Percentiles rank a stretch among this genome's conserved stretches.
Conservation (phyloP, 2,113 vertebrate species). For the Naja naja region DNA sequence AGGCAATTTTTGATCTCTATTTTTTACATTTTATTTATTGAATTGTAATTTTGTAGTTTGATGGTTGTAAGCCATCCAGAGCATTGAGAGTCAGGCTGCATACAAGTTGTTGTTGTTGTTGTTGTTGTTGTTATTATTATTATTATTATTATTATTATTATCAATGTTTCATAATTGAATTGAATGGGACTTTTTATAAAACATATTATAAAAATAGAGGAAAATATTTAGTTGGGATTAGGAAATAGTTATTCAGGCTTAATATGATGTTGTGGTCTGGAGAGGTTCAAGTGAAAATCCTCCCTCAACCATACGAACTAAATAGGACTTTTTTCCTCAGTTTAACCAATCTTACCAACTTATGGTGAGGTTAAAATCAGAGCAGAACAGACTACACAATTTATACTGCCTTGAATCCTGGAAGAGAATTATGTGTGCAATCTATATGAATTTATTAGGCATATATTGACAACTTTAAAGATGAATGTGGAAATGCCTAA, state of each 20-base stretch:
- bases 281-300: neutral
- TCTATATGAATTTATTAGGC: neutral
- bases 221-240: neutral
- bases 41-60: neutral
- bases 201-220: neutral
- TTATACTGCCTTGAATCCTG: neutral
- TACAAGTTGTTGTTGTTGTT: too few species aligned
- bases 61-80: neutral
- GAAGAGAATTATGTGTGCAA: neutral
- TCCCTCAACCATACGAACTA: neutral
- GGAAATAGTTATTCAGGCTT: neutral
- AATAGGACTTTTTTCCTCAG: neutral
- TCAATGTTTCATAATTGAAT: neutral
- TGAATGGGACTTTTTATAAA: neutral
- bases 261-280: neutral
- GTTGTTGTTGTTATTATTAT: too few species aligned
- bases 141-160: neutral
- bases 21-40: neutral
- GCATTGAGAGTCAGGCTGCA: neutral
- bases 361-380: neutral
- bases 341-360: neutral
- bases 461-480: neutral
- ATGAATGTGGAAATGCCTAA: neutral
- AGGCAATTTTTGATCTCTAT: neutral
- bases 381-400: neutral